phyloP scores from a whole-genome alignment of 35 echinoderm and acorn worm species.

The Strongylocentrotus purpuratus region DNA sequence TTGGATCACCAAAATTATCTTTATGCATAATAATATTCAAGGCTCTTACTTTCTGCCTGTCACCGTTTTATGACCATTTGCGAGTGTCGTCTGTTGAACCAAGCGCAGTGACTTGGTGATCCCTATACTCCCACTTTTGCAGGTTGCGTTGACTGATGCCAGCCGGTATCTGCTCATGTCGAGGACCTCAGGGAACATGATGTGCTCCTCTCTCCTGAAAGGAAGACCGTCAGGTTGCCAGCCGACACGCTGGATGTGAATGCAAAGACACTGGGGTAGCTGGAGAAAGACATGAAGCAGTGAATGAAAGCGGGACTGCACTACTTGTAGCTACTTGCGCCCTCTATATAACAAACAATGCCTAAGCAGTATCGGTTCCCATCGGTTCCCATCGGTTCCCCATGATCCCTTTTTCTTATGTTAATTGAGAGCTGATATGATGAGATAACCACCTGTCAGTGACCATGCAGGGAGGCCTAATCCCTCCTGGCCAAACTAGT shows the following conservation, averaged over 20 bases:
- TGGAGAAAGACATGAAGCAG: not conserved
- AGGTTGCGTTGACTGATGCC: slow-evolving; percentile 50
- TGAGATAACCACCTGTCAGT: too few species aligned
- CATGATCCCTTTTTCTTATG: too few species aligned
- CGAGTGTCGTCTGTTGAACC: not conserved
- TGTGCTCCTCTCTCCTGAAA: slow-evolving; percentile 73
- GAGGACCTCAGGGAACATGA: slow-evolving; percentile 84
- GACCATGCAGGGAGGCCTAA: too few species aligned
- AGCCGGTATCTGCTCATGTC: slow-evolving; percentile 83
- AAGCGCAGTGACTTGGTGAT: not conserved
- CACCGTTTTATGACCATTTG: slow-evolving; percentile 16
- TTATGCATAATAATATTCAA: not conserved
- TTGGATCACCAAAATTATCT: too few species aligned
- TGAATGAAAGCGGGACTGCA: too few species aligned
- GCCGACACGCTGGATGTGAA: slow-evolving; percentile 76
- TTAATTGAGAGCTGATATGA: too few species aligned
- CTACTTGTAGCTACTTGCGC: too few species aligned
- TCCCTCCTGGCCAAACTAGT: too few species aligned
- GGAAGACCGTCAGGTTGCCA: slow-evolving; percentile 75
- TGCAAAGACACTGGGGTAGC: slow-evolving; percentile 94
- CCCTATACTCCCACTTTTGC: slow-evolving; percentile 29
- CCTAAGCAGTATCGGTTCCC: too few species aligned
- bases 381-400: too few species aligned
- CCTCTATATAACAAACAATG: too few species aligned
- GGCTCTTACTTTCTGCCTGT: not conserved